Evolutionary conservation across 2,797 vertebrate species (phyloP), one percentile per base, ranked within the genome.

Genomic region (Smutsia temminckii): DNA sequence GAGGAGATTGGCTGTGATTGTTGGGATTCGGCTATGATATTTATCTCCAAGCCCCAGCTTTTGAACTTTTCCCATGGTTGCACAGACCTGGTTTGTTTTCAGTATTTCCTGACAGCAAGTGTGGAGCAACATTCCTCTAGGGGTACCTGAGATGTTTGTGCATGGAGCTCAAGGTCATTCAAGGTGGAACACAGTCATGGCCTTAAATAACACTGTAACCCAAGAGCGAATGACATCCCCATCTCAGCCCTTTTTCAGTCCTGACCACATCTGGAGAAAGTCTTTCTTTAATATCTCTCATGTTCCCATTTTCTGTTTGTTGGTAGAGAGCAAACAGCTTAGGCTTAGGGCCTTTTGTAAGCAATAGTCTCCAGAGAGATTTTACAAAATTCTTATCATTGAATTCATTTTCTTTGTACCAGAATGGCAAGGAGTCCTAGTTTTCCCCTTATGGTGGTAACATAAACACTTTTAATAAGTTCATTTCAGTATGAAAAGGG

Each of bases 401-500:
- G 57, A 90, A 64, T 79, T 72, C 23, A 79, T 95, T 89, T 91
- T 55, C 21, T 16, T 1, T 53, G 25, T 90, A 16, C n/a, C 42
- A 37, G 72, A 17, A 34, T 80, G 7, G 42, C 64, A 91, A 21
- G 25, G 18, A 20, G 66, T 80, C 42, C 87, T 84, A 13, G 18
- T 86, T 79, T 74, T 25, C 46, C 37, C 3, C 53, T 91, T 53
- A n/a, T 18, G 64, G 1, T 46, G 46, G 29, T 59, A 46, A 55
- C 55, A 46, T 17, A 61, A 57, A 85, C 40, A 34, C 49, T 94
- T 84, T 57, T 53, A 68, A 27, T 66, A 92, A 66, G 23, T 80
- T 91, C 37, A 55, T 77, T 86, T 49, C n/a, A 25, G 20, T 75
- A 80, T 72, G 72, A 81, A 95, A 84, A 97, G 49, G 17, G 32